Evolutionary conservation across 2,797 vertebrate genomes (phyloP), one percentile per base, ranked within the genome.

Genomic region (Cossypha niveicapilla): DNA sequence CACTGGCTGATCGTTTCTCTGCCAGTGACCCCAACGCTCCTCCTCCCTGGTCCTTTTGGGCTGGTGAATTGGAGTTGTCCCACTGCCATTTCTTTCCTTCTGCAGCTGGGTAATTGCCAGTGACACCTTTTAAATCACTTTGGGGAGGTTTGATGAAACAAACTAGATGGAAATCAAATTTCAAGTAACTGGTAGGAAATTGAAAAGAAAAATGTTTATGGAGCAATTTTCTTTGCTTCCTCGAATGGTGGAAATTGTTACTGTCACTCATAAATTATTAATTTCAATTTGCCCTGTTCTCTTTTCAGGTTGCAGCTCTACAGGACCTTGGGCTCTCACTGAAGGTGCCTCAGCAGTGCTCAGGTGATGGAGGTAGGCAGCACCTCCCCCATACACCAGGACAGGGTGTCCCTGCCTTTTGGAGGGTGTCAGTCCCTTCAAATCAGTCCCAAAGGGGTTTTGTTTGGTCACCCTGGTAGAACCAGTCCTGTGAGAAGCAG

Each of bases 141-240:
- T 3, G 24, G 63, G 70, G 70, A 94, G 63, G 66, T 73, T 56
- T 90, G 86, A 90, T 86, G 90, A 90, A 96, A 92, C 86, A 90
- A 94, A 93, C 82, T 81, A 70, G 90, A 92, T 76, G 92, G 74
- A 95, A 96, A 95, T 94, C 86, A 95, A 86, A 95, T 94, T 93
- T 93, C 90, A 88, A 90, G 72, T 77, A 92, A 94, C 93, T 56
- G 28, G 73, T 84, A 79, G 86, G 74, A 96, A 96, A 96, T 93
- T 93, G 94, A 93, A 94, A 94, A 93, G 94, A 88, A 94, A 93
- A 93, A 84, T 94, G 77, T 94, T 96, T 94, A 95, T 88, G 80
- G 88, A 95, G 73, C 92, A 86, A 93, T 94, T 96, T 94, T 92
- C 66, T 78, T 92, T 78, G 77, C 83, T 88, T 84, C 77, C 51